Evolutionary conservation across 2,113 vertebrate species (phyloP).

Genomic region (Lepidiolamprologus cunningtoni): DNA sequence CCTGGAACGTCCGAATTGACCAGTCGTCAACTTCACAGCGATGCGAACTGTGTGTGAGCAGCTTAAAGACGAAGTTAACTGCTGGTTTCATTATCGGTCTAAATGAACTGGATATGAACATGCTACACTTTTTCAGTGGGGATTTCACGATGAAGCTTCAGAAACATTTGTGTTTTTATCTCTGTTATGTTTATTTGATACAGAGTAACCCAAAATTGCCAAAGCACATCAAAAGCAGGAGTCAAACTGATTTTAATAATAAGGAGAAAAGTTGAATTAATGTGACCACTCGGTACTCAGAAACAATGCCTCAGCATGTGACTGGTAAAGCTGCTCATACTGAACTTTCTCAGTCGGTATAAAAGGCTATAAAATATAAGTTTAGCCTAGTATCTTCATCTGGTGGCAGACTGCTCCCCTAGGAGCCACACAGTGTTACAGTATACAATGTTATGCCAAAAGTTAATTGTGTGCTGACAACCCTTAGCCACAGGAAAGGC

Average conservation of each 20-base stretch:
- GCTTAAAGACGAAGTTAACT: neutral
- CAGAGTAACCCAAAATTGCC: neutral
- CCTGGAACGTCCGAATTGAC: neutral
- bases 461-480: slow-evolving; percentile 57
- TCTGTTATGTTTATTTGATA: neutral
- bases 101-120: neutral
- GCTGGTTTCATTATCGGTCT: neutral
- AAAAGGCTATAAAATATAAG: slow-evolving; percentile 28
- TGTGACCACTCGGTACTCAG: neutral
- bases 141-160: neutral
- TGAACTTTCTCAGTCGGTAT: slow-evolving; percentile 11
- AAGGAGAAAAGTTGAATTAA: slow-evolving; percentile 1
- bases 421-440: slow-evolving; percentile 27
- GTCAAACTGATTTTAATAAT: neutral
- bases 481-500: slow-evolving; percentile 39
- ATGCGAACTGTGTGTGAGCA: neutral
- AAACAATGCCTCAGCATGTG: slow-evolving; percentile 22
- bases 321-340: slow-evolving; percentile 1
- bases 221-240: neutral
- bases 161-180: neutral
- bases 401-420: slow-evolving; percentile 29
- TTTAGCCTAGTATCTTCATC: slow-evolving; percentile 7
- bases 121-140: neutral
- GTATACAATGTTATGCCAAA: slow-evolving; percentile 41
- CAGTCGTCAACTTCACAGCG: neutral